A percentile compares a stretch with the other conserved stretches of the same genome.
Conservation (phyloP, 2,797 vertebrate genomes). For the Pipistrellus nathusii region DNA sequence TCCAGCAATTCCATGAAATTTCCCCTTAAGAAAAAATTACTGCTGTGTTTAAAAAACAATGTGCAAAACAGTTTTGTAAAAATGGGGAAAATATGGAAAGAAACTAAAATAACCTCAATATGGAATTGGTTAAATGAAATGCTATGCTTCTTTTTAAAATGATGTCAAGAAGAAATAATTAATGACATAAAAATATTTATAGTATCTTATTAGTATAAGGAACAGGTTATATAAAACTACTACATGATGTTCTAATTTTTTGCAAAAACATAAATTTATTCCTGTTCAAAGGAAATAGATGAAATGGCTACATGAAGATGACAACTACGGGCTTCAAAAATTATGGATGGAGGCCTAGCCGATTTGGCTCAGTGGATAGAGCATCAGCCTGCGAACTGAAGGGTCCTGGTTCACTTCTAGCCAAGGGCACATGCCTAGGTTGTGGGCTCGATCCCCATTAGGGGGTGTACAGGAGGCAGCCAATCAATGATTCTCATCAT, state of each 20-base stretch:
- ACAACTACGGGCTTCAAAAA: not conserved
- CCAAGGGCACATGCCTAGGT: too few relatives aligned
- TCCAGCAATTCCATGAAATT: constrained; percentile 53
- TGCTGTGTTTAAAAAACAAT: constrained; percentile 47
- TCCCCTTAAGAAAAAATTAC: constrained; percentile 39
- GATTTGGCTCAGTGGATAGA: too few relatives aligned
- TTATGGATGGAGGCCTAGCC: not conserved
- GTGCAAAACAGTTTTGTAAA: constrained; percentile 45
- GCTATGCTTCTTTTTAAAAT: constrained; percentile 48
- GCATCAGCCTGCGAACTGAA: too few relatives aligned
- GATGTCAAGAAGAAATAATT: constrained; percentile 15
- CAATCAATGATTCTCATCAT: too few relatives aligned
- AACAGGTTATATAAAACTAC: not conserved
- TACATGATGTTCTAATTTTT: not conserved
- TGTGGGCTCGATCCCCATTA: too few relatives aligned
- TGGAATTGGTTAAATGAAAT: constrained; percentile 51
- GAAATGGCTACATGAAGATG: not conserved
- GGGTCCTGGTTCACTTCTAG: too few relatives aligned
- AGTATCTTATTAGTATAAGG: not conserved
- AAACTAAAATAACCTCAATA: constrained; percentile 58
- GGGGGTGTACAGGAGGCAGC: too few relatives aligned
- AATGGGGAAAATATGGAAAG: constrained; percentile 64
- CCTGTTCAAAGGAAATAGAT: not conserved
- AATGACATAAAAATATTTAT: constrained; percentile 28
- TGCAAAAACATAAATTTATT: not conserved